phyloP scores from a whole-genome alignment of 2,888 invertebrate species.

The Mechanitis mazaeus region DNA sequence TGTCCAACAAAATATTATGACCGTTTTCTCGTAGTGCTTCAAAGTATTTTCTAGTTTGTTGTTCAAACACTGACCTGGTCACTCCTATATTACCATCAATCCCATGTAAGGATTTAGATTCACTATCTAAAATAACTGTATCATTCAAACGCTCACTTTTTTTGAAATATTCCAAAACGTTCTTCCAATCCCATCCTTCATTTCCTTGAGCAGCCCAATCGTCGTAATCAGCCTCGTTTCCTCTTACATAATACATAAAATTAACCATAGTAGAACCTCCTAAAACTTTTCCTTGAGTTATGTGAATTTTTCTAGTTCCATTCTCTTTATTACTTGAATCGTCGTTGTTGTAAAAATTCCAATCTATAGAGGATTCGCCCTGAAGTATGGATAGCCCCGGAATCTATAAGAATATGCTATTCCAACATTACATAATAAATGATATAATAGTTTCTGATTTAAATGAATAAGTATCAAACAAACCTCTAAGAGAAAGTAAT shows the following conservation, averaged over 20 bases:
- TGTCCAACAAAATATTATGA: conserved; percentile 39
- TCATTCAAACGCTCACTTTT: conserved; percentile 43
- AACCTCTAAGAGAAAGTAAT: neutral
- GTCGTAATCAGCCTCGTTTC: conserved; percentile 79
- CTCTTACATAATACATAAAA: conserved; percentile 80
- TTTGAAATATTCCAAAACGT: conserved; percentile 44
- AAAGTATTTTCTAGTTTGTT: conserved; percentile 51
- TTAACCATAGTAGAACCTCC: conserved; percentile 82
- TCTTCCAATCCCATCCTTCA: conserved; percentile 49
- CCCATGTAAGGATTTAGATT: conserved; percentile 46
- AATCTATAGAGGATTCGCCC: conserved; percentile 39
- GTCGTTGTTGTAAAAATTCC: conserved; percentile 43
- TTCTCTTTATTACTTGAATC: conserved; percentile 47
- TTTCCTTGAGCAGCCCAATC: conserved; percentile 83
- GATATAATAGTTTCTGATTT: neutral
- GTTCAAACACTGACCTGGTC: conserved; percentile 44
- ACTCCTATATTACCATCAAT: conserved; percentile 40
- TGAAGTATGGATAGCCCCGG: conserved; percentile 45
- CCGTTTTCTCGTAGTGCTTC: conserved; percentile 45
- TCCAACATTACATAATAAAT: neutral
- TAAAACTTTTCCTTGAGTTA: conserved; percentile 79
- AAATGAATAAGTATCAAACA: neutral
- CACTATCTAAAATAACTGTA: conserved; percentile 30
- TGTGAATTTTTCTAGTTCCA: conserved; percentile 35
- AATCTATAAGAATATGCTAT: conserved; percentile 36